These are phyloP conservation scores for Orthochromis malagaraziensis DNA, from an alignment of 2,113 vertebrate species.

Conservation along the genomic window DNA sequence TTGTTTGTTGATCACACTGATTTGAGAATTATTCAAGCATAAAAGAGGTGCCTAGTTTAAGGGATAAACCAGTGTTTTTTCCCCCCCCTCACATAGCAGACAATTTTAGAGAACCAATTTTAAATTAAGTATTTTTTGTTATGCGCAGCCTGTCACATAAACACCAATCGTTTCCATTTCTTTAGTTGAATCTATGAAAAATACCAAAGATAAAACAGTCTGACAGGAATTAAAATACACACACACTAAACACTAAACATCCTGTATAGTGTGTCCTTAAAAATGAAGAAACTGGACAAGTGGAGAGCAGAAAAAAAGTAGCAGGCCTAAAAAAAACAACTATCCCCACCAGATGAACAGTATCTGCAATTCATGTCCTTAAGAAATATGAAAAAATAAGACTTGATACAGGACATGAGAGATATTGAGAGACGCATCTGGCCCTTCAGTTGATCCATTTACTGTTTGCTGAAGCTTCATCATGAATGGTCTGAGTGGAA, in stretches of 20 bases:
- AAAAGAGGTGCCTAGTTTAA: not conserved
- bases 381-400: not conserved
- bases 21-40: not conserved
- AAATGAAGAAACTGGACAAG: not conserved
- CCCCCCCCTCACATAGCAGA: accelerated
- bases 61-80: not conserved
- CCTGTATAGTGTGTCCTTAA: not conserved
- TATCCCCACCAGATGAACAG: not conserved
- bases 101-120: not conserved
- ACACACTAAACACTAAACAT: not conserved
- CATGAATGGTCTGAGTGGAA: not conserved
- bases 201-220: not conserved
- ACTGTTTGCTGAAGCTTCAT: not conserved
- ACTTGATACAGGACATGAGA: not conserved
- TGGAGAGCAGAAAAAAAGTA: not conserved
- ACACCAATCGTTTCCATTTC: not conserved
- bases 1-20: not conserved
- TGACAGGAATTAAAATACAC: not conserved
- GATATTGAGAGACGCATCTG: not conserved
- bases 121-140: not conserved
- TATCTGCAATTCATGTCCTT: not conserved
- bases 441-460: not conserved
- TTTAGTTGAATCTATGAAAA: not conserved
- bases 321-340: not conserved
- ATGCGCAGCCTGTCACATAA: not conserved